Conservation (phyloP, 2,797 vertebrate species). For the Babyrousa celebensis region DNA sequence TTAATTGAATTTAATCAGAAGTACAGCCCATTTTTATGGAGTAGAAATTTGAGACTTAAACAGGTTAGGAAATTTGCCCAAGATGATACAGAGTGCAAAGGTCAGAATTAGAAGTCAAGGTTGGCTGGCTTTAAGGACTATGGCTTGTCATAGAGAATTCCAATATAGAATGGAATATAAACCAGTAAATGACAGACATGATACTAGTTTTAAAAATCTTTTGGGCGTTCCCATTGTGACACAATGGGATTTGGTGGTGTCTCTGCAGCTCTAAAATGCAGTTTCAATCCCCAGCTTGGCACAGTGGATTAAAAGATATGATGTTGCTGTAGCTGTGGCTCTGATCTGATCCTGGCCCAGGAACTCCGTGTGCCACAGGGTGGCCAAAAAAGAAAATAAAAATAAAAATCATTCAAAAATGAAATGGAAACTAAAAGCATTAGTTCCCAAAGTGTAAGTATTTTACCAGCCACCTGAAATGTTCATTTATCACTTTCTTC, state of each 20-base stretch:
- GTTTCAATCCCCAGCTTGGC: too few species aligned
- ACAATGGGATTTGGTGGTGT: too few species aligned
- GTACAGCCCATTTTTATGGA: neutral
- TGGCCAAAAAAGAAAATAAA: too few species aligned
- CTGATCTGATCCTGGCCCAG: too few species aligned
- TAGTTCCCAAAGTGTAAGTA: neutral
- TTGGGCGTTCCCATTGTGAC: too few species aligned
- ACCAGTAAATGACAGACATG: neutral
- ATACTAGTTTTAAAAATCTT: conserved; percentile 49
- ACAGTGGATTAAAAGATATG: too few species aligned
- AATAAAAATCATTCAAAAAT: neutral
- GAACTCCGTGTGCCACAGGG: too few species aligned
- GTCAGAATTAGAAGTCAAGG: neutral
- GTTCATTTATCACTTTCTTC: conserved; percentile 52
- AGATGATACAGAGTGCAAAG: neutral
- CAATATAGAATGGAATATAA: neutral
- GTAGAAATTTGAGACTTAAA: conserved; percentile 30
- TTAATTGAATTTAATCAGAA: conserved; percentile 52
- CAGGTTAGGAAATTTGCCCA: neutral
- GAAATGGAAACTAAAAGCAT: neutral
- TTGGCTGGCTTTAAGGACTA: neutral
- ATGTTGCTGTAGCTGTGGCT: too few species aligned
- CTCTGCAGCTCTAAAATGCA: too few species aligned
- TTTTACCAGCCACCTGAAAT: conserved; percentile 47
- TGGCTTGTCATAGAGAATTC: neutral